Evolutionary conservation across 64 coral and sea anemone species (phyloP).

Genomic region (Acropora tenuis): DNA sequence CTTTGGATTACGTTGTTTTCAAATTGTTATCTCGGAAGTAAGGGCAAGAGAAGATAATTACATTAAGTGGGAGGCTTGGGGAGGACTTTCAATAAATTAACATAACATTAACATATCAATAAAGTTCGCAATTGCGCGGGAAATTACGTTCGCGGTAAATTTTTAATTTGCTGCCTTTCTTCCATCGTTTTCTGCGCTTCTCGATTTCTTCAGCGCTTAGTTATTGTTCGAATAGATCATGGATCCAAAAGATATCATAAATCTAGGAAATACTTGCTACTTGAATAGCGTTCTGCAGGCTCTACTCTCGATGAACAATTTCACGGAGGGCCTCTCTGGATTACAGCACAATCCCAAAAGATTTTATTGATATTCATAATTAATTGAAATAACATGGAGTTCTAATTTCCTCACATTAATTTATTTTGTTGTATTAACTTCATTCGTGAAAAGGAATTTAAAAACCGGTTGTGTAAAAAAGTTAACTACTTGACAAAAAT

Average conservation of each 20-base stretch:
- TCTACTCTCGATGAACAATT: constrained; percentile 7
- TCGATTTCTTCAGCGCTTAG: background rate
- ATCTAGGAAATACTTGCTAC: constrained; percentile 22
- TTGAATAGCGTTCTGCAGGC: constrained; percentile 12
- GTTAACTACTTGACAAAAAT: background rate
- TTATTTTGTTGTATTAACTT: background rate
- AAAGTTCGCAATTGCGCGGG: constrained; percentile 2
- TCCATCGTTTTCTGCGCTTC: background rate
- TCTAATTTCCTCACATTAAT: background rate
- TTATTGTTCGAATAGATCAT: background rate
- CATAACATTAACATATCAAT: no score
- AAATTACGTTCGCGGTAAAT: background rate
- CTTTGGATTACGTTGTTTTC: no score
- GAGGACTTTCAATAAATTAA: no score
- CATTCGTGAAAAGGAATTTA: background rate
- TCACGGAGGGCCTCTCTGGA: background rate
- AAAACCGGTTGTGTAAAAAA: background rate
- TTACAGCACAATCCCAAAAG: constrained; percentile 11
- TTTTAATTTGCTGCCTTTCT: background rate
- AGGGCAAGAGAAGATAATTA: constrained; percentile 7
- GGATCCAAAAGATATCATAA: constrained; percentile 17
- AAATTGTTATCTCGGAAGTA: background rate
- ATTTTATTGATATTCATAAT: background rate
- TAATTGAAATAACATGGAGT: background rate
- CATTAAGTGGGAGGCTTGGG: background rate